Conservation (phyloP, 2,113 vertebrate species). For the Pteruthius melanotis region DNA sequence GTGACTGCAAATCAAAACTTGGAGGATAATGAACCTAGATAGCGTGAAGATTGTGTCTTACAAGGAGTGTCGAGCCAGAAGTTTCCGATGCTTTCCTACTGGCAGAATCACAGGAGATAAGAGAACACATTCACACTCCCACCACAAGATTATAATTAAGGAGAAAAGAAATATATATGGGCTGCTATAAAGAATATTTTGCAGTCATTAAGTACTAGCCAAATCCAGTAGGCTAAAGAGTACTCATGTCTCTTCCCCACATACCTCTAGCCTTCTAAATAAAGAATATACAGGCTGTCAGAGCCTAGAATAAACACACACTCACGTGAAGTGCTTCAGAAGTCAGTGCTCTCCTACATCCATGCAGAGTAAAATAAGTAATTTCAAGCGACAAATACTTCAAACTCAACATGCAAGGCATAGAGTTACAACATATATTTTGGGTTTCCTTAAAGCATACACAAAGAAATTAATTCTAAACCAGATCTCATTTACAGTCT, state of each 20-base stretch:
- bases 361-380: background rate
- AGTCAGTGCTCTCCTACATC: background rate
- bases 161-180: background rate
- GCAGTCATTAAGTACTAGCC: background rate
- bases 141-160: background rate
- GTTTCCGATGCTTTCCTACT: background rate
- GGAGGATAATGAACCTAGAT: background rate
- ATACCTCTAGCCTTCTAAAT: conserved; percentile 8
- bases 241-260: background rate
- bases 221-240: background rate
- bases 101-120: background rate
- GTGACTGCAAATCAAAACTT: background rate
- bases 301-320: background rate
- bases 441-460: background rate
- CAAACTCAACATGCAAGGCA: background rate
- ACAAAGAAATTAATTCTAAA: background rate
- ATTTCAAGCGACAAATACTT: background rate
- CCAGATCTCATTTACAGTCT: conserved; percentile 24
- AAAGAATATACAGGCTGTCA: background rate
- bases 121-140: background rate
- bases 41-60: background rate
- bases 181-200: background rate
- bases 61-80: fast-evolving
- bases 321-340: background rate
- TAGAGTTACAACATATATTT: background rate